Conservation (phyloP, 2,888 invertebrate genomes). For the Microctonus hyperodae region DNA sequence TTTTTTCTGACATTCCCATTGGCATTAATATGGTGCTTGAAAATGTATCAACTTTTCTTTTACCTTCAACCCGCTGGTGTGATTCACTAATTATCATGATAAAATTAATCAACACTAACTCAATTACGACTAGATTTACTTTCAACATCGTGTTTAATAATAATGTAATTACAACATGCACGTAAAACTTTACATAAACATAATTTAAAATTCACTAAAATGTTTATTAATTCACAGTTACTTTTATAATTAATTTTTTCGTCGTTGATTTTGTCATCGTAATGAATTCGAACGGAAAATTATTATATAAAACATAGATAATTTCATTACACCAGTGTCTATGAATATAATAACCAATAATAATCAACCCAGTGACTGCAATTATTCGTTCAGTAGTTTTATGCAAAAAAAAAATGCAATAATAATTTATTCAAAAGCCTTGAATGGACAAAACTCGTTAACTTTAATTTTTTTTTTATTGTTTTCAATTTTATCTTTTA, state of each 20-base stretch:
- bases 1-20: constrained; percentile 20
- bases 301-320: background rate
- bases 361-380: background rate
- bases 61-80: background rate
- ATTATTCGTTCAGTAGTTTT: background rate
- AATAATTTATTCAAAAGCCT: background rate
- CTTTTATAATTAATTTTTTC: background rate
- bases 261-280: constrained; percentile 1
- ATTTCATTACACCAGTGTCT: background rate
- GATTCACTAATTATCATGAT: constrained; percentile 26
- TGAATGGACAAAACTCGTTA: background rate
- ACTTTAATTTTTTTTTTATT: background rate
- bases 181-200: background rate
- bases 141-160: constrained; percentile 42
- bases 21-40: background rate
- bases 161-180: constrained; percentile 8
- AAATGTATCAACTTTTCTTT: background rate
- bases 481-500: background rate
- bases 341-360: background rate
- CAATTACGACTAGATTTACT: constrained; percentile 52
- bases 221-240: background rate
- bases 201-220: background rate
- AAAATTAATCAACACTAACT: constrained; percentile 41
- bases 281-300: background rate
- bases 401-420: background rate